Percentiles rank a stretch among this genome's conserved stretches.
phyloP scores from a whole-genome alignment of 1,140 invertebrate genomes.

The Stegodyphus dumicola region DNA sequence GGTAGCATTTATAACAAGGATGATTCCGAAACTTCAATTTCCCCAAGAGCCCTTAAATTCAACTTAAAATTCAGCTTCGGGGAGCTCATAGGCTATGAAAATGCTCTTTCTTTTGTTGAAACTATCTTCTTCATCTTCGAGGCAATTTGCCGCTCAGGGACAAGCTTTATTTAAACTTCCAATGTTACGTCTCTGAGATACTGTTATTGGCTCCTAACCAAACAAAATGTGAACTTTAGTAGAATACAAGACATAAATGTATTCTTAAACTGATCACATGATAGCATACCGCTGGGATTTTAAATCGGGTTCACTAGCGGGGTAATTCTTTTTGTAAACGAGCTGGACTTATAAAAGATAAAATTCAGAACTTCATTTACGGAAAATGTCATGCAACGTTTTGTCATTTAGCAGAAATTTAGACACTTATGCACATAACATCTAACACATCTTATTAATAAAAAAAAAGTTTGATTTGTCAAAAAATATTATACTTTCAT shows the following conservation, averaged over 20 bases:
- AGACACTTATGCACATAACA: too few relatives aligned
- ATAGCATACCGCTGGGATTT: conserved; percentile 42
- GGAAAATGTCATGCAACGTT: too few relatives aligned
- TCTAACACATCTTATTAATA: too few relatives aligned
- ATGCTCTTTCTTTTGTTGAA: conserved; percentile 31
- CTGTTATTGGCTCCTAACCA: conserved; percentile 57
- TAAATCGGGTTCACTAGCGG: conserved; percentile 44
- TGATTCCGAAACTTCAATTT: conserved; percentile 40
- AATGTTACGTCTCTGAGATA: conserved; percentile 36
- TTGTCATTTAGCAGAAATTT: too few relatives aligned
- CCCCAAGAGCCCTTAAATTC: conserved; percentile 51
- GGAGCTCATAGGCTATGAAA: conserved; percentile 40
- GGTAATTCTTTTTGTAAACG: conserved; percentile 43
- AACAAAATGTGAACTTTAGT: conserved; percentile 56
- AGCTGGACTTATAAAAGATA: not conserved
- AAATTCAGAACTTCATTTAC: too few relatives aligned
- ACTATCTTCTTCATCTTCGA: conserved; percentile 44
- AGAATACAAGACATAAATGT: conserved; percentile 59
- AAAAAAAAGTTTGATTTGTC: too few relatives aligned
- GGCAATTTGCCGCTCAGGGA: conserved; percentile 56
- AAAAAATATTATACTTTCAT: too few relatives aligned
- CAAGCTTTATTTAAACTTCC: conserved; percentile 51
- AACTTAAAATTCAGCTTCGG: conserved; percentile 47
- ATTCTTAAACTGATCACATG: conserved; percentile 55
- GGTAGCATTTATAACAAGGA: conserved; percentile 21